Percentiles rank a stretch among this genome's conserved stretches.
These are phyloP conservation scores for Dicrurus megarhynchus DNA, from an alignment of 2,113 vertebrate genomes.

Conservation along the genomic window DNA sequence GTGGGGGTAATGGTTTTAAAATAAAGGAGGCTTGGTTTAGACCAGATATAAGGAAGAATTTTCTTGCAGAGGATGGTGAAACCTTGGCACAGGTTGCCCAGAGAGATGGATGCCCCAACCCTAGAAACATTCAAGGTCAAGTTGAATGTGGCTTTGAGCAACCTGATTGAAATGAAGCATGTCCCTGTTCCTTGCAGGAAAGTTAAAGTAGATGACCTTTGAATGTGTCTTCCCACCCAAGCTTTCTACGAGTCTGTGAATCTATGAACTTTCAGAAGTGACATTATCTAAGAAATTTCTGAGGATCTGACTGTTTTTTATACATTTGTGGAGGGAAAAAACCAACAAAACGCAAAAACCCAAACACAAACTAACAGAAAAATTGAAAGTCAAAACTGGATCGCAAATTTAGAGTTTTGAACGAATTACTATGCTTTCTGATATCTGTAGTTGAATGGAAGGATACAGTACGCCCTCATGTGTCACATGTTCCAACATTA, in stretches of 20 bases:
- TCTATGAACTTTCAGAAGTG: neutral
- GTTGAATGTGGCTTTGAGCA: neutral
- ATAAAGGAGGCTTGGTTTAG: neutral
- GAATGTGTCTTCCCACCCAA: neutral
- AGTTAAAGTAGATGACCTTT: neutral
- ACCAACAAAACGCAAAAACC: neutral
- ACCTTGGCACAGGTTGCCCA: neutral
- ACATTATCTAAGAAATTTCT: neutral
- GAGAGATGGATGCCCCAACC: neutral
- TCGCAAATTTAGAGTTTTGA: neutral
- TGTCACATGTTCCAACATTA: neutral
- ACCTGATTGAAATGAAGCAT: neutral
- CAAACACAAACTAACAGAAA: neutral
- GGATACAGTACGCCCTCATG: neutral
- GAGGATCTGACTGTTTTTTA: neutral
- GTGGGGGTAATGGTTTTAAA: neutral
- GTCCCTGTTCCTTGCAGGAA: neutral
- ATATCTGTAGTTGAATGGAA: neutral
- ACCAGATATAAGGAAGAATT: neutral
- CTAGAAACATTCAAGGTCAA: too few species aligned
- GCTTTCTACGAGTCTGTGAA: neutral
- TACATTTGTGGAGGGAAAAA: neutral
- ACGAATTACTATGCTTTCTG: neutral
- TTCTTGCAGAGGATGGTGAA: neutral
- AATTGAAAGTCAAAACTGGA: neutral